A percentile compares a stretch with the other conserved stretches of the same genome.
Evolutionary conservation across 1,140 invertebrate genomes (phyloP).

Genomic region (Psix sp.): DNA sequence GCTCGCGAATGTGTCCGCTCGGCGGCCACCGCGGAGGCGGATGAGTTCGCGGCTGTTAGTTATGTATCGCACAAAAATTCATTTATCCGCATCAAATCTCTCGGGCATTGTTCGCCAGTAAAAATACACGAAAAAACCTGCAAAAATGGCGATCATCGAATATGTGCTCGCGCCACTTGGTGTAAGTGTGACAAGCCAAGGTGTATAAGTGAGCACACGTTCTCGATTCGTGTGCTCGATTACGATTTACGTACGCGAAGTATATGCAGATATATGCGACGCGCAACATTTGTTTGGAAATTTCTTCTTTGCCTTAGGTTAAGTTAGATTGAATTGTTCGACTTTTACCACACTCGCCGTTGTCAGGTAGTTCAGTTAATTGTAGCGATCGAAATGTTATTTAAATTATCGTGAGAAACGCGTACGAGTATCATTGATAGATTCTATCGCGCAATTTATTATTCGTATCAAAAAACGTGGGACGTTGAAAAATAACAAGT

Average conservation of each 20-base stretch:
- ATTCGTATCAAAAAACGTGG: too few species aligned
- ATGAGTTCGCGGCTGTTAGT: slow-evolving; percentile 44
- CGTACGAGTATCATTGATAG: too few species aligned
- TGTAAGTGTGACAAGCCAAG: slow-evolving; percentile 1
- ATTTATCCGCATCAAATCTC: slow-evolving; percentile 75
- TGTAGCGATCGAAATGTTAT: slow-evolving; percentile 24
- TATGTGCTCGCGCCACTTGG: too few species aligned
- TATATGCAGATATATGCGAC: slow-evolving; percentile 47
- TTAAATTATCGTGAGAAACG: too few species aligned
- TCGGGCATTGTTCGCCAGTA: slow-evolving; percentile 65
- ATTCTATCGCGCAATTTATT: too few species aligned
- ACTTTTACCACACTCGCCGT: slow-evolving; percentile 25
- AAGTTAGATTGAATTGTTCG: slow-evolving; percentile 47
- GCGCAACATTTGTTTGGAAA: slow-evolving; percentile 49
- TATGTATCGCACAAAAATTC: slow-evolving; percentile 72
- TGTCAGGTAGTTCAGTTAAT: slow-evolving; percentile 28
- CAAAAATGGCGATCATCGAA: slow-evolving; percentile 36
- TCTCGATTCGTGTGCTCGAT: slow-evolving; percentile 39
- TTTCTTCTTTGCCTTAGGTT: slow-evolving; percentile 32
- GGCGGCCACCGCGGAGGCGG: slow-evolving; percentile 22
- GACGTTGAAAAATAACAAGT: too few species aligned
- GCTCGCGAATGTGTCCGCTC: slow-evolving; percentile 37
- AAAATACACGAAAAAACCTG: slow-evolving; percentile 6
- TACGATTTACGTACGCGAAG: slow-evolving; percentile 23
- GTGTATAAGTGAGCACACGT: slow-evolving; percentile 4